Conservation (phyloP, 1,140 invertebrate genomes). For the Aphis craccivora region DNA sequence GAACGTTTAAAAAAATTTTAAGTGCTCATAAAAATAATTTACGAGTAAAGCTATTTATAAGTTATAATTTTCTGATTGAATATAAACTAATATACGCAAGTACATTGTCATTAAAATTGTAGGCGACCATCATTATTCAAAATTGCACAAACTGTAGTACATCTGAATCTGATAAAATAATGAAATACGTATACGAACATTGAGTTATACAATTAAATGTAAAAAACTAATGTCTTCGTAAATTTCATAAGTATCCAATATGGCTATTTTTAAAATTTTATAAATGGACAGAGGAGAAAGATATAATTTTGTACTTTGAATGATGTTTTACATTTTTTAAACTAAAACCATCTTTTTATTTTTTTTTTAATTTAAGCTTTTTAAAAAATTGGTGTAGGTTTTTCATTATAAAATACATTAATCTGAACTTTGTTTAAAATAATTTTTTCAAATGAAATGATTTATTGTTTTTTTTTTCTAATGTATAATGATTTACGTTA, state of each 20-base stretch:
- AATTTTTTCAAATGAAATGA: background rate
- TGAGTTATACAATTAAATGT: background rate
- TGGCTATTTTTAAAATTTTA: background rate
- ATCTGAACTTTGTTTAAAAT: background rate
- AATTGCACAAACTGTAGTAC: background rate
- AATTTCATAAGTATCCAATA: background rate
- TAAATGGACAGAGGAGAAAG: background rate
- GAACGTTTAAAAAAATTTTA: background rate
- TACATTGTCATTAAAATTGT: background rate
- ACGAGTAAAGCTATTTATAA: slow-evolving; percentile 3
- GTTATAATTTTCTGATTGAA: background rate
- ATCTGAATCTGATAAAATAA: background rate
- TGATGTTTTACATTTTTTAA: background rate
- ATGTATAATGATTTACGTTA: background rate
- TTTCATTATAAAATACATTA: background rate
- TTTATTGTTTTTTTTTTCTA: background rate
- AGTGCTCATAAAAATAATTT: slow-evolving; percentile 11
- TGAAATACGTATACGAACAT: background rate
- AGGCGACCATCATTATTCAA: background rate
- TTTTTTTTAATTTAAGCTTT: background rate
- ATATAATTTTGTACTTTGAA: background rate
- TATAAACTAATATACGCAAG: background rate
- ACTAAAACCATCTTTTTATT: background rate
- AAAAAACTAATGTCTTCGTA: no score
- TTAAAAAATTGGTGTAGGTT: background rate